phyloP scores from a whole-genome alignment of 2,113 vertebrate species.

The Periophthalmodon schlosseri region DNA sequence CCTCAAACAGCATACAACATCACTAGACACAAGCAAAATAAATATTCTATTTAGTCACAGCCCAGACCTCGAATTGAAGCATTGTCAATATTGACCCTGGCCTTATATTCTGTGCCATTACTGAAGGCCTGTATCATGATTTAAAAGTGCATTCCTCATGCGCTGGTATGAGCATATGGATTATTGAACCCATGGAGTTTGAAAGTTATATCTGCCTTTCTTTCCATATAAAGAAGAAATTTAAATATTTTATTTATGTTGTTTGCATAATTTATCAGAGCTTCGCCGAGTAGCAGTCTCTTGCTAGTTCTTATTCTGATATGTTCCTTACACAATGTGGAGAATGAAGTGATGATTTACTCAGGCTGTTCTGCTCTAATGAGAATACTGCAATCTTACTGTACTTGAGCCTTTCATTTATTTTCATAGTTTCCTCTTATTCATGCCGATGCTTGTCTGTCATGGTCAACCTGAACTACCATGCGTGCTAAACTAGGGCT shows the following conservation, averaged over 20 bases:
- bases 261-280: constrained; percentile 10
- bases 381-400: not conserved
- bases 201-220: not conserved
- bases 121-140: no score
- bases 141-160: not conserved
- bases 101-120: not conserved
- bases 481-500: no score
- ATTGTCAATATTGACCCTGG: not conserved
- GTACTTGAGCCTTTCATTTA: not conserved
- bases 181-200: not conserved
- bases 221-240: not conserved
- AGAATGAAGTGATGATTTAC: not conserved
- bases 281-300: not conserved
- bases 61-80: not conserved
- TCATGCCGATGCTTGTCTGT: not conserved
- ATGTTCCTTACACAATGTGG: not conserved
- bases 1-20: not conserved
- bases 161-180: not conserved
- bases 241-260: constrained; percentile 6
- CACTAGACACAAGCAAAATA: not conserved
- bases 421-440: not conserved
- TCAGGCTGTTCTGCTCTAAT: not conserved
- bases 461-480: not conserved
- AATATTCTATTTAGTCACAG: constrained; percentile 1
- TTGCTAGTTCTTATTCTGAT: not conserved